Evolutionary conservation across 2,888 invertebrate genomes (phyloP).

Genomic region (Penaeus monodon): DNA sequence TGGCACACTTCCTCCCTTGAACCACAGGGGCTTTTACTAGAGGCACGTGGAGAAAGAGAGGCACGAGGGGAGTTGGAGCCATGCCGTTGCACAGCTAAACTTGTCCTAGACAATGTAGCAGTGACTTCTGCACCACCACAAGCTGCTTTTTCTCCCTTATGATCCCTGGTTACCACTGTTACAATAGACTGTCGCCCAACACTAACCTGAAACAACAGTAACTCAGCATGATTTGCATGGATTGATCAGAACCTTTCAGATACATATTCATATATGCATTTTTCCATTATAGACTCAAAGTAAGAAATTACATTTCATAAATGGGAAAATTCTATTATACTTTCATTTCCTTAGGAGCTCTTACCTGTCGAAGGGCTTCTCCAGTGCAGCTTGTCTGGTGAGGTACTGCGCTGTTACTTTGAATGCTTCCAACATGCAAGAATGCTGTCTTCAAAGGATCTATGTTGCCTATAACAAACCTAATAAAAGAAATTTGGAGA

Average conservation of each 20-base stretch:
- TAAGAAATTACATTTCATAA: neutral
- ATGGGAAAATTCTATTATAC: no score
- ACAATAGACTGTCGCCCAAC: conserved; percentile 67
- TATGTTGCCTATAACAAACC: conserved; percentile 66
- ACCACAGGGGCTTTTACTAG: conserved; percentile 52
- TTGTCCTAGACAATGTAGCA: conserved; percentile 40
- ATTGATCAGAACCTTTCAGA: no score
- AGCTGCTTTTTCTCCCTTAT: conserved; percentile 69
- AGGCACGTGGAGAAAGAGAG: conserved; percentile 48
- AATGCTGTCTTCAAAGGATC: conserved; percentile 68
- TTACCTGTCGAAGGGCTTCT: conserved; percentile 68
- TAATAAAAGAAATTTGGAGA: conserved; percentile 17
- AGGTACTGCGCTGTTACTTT: conserved; percentile 70
- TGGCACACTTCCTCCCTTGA: conserved; percentile 27
- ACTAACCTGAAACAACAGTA: conserved; percentile 34
- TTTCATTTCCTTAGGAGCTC: no score
- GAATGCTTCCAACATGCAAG: conserved; percentile 68
- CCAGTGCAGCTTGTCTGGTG: conserved; percentile 70
- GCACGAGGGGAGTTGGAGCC: conserved; percentile 49
- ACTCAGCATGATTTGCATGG: neutral
- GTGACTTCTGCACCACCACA: conserved; percentile 60
- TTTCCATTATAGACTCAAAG: neutral
- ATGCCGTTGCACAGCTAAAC: conserved; percentile 30
- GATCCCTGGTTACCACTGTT: conserved; percentile 70
- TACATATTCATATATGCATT: neutral